phyloP scores from a whole-genome alignment of 2,797 vertebrate species.

The Ispidina picta region DNA sequence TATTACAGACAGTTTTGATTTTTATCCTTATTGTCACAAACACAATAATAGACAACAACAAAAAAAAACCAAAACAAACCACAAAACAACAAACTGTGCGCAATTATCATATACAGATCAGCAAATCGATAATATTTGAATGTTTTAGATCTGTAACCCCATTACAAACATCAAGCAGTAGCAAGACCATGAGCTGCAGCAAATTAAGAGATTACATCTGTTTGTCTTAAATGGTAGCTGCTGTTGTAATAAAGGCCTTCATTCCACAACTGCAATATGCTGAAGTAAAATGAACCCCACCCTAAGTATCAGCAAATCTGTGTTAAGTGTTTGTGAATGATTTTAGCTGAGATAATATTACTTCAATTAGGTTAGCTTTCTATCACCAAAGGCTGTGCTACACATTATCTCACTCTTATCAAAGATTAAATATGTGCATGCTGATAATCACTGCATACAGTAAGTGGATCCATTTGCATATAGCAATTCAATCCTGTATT shows the following conservation, averaged over 20 bases:
- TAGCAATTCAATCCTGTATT: background rate
- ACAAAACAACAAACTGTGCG: background rate
- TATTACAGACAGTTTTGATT: background rate
- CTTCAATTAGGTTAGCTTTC: background rate
- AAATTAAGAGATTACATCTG: background rate
- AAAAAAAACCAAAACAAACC: no score
- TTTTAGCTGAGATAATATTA: background rate
- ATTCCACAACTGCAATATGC: background rate
- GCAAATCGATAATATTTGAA: background rate
- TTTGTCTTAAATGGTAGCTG: background rate
- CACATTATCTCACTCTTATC: background rate
- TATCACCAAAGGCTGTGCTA: background rate
- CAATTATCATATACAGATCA: background rate
- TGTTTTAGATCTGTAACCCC: background rate
- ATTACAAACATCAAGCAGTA: background rate
- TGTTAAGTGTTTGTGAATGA: background rate
- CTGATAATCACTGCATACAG: background rate
- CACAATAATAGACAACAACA: background rate
- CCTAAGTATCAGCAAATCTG: background rate
- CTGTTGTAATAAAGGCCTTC: slow-evolving; percentile 1
- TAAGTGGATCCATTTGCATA: background rate
- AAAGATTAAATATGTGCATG: background rate
- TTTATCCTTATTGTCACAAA: background rate
- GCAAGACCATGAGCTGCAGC: background rate
- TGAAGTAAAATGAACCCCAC: background rate